Evolutionary conservation across 1,140 invertebrate species (phyloP).

Genomic region (Temnothorax curvispinosus): DNA sequence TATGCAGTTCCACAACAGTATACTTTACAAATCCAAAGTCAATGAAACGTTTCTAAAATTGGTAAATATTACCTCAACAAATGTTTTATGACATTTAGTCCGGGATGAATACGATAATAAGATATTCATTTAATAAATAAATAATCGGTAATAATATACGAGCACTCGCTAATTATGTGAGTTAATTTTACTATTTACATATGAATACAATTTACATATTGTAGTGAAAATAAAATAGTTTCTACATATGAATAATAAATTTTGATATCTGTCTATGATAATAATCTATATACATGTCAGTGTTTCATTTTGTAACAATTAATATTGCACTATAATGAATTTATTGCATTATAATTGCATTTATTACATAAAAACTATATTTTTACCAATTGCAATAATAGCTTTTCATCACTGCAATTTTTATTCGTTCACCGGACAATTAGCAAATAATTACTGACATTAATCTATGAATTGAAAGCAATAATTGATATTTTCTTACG

Average conservation of each 20-base stretch:
- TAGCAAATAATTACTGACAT: not conserved
- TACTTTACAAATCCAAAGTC: not conserved
- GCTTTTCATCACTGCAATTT: not conserved
- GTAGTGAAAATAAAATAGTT: not conserved
- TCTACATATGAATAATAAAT: not conserved
- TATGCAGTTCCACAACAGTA: not conserved
- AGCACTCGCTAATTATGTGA: not conserved
- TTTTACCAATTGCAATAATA: not conserved
- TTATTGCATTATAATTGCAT: not conserved
- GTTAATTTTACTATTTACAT: not conserved
- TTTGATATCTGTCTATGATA: not conserved
- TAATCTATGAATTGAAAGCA: not conserved
- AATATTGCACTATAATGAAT: not conserved
- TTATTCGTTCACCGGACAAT: not conserved
- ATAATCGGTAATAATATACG: not conserved
- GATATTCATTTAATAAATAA: constrained; percentile 10
- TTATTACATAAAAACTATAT: not conserved
- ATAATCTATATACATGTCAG: not conserved
- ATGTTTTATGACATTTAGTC: not conserved
- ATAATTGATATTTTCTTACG: not conserved
- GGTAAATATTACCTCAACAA: not conserved
- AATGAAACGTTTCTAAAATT: not conserved
- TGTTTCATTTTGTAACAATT: not conserved
- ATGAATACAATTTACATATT: not conserved
- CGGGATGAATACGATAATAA: not conserved